These are phyloP conservation scores for Drosophila kikkawai DNA, from an alignment of 1,140 invertebrate species.

Conservation along the genomic window DNA sequence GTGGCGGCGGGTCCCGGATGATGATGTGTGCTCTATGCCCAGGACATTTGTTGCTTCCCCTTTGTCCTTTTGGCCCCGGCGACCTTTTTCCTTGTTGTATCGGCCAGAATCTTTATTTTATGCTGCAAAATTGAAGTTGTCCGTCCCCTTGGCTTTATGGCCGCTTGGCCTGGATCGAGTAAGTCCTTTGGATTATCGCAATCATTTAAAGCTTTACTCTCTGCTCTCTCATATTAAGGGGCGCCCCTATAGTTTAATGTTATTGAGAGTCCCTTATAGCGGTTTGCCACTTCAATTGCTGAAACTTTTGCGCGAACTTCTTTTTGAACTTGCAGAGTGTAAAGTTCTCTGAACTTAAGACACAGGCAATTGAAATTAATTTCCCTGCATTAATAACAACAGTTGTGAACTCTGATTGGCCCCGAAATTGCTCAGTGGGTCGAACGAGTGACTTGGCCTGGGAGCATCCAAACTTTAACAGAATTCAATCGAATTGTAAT, in stretches of 20 bases:
- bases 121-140: conserved; percentile 62
- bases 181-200: conserved; percentile 65
- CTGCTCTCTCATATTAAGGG: conserved; percentile 4
- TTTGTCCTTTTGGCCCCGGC: conserved; percentile 45
- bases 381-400: conserved; percentile 18
- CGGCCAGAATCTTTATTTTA: conserved; percentile 59
- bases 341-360: conserved; percentile 15
- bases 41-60: conserved; percentile 56
- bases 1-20: conserved; percentile 22
- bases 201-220: conserved; percentile 53
- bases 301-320: conserved; percentile 11
- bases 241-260: conserved; percentile 13
- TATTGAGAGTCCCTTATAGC: conserved; percentile 12
- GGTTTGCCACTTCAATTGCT: conserved; percentile 19
- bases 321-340: conserved; percentile 7
- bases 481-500: conserved; percentile 35
- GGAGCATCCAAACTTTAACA: conserved; percentile 20
- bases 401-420: conserved; percentile 17
- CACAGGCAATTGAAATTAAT: conserved; percentile 12
- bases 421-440: conserved; percentile 15
- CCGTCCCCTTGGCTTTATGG: conserved; percentile 48
- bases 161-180: conserved; percentile 33
- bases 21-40: conserved; percentile 45
- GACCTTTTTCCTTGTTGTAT: conserved; percentile 60
- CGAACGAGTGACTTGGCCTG: conserved; percentile 26